Evolutionary conservation across 1,140 invertebrate species (phyloP).

Genomic region (Frieseomelitta varia): DNA sequence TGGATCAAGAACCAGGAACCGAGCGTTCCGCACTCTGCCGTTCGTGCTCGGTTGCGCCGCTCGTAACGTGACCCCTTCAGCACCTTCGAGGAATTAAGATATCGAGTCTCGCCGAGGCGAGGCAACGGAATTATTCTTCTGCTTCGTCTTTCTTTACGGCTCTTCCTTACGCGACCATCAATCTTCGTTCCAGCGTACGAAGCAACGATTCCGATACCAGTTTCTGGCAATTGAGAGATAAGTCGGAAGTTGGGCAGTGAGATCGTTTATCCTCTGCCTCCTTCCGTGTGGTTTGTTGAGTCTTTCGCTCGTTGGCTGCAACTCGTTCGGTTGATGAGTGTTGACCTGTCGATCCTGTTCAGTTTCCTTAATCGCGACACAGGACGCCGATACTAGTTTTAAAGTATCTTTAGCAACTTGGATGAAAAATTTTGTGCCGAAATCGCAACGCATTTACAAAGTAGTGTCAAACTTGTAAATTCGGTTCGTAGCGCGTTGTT

Average conservation of each 20-base stretch:
- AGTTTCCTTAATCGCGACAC: too few species aligned
- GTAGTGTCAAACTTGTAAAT: neutral
- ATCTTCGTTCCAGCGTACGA: slow-evolving; percentile 28
- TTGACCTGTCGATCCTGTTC: too few species aligned
- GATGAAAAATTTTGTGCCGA: neutral
- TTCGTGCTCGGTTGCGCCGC: slow-evolving; percentile 40
- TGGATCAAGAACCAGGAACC: slow-evolving; percentile 64
- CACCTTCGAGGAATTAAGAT: slow-evolving; percentile 75
- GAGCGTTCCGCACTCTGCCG: neutral
- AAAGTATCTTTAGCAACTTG: neutral
- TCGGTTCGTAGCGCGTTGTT: neutral
- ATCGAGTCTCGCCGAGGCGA: slow-evolving; percentile 61
- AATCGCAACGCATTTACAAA: neutral
- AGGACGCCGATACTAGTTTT: too few species aligned
- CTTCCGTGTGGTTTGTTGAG: too few species aligned
- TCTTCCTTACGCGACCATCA: slow-evolving; percentile 14
- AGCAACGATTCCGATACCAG: slow-evolving; percentile 17
- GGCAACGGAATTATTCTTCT: slow-evolving; percentile 65
- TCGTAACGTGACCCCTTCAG: slow-evolving; percentile 76
- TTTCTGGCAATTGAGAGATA: slow-evolving; percentile 23
- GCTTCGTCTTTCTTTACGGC: slow-evolving; percentile 38
- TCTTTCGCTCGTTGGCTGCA: too few species aligned
- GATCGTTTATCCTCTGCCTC: neutral
- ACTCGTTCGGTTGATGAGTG: too few species aligned
- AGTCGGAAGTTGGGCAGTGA: neutral